Percentiles rank a stretch among this genome's conserved stretches.
These are phyloP conservation scores for Xylocampa areola DNA, from an alignment of 2,888 invertebrate species.

Conservation along the genomic window DNA sequence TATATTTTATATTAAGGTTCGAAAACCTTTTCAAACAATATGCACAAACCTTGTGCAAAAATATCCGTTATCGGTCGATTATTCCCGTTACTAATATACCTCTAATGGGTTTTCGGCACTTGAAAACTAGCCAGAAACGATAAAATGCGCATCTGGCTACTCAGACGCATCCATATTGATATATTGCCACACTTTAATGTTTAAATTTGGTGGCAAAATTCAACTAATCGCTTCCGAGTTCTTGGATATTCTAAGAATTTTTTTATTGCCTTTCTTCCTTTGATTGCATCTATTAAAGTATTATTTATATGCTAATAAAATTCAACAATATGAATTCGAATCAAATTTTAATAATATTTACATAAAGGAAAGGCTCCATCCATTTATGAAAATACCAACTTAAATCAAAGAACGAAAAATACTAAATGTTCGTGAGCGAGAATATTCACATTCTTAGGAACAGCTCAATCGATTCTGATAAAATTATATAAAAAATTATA, in stretches of 20 bases:
- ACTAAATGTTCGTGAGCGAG: constrained; percentile 8
- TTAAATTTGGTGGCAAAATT: constrained; percentile 78
- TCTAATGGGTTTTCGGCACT: constrained; percentile 87
- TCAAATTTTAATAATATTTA: constrained; percentile 25
- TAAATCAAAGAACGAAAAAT: constrained; percentile 8
- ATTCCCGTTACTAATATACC: constrained; percentile 80
- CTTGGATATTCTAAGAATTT: constrained; percentile 45
- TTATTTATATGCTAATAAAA: constrained; percentile 14
- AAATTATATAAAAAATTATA: background rate
- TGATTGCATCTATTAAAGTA: constrained; percentile 17
- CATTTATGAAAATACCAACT: background rate
- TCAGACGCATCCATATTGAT: constrained; percentile 77
- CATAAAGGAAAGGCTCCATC: too few relatives aligned
- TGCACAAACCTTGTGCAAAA: constrained; percentile 67
- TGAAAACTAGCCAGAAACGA: constrained; percentile 88
- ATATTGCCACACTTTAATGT: constrained; percentile 82
- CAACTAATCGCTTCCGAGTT: constrained; percentile 70
- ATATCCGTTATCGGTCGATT: constrained; percentile 73
- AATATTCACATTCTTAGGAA: constrained; percentile 24
- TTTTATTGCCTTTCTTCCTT: constrained; percentile 33
- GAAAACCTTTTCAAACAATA: constrained; percentile 24
- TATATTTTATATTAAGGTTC: background rate
- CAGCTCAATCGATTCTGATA: constrained; percentile 4
- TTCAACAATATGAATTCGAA: constrained; percentile 5
- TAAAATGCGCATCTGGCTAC: constrained; percentile 86